Percentiles rank a stretch among this genome's conserved stretches.
These are phyloP conservation scores for Prenolepis imparis DNA, from an alignment of 2,888 invertebrate genomes.

Conservation along the genomic window DNA sequence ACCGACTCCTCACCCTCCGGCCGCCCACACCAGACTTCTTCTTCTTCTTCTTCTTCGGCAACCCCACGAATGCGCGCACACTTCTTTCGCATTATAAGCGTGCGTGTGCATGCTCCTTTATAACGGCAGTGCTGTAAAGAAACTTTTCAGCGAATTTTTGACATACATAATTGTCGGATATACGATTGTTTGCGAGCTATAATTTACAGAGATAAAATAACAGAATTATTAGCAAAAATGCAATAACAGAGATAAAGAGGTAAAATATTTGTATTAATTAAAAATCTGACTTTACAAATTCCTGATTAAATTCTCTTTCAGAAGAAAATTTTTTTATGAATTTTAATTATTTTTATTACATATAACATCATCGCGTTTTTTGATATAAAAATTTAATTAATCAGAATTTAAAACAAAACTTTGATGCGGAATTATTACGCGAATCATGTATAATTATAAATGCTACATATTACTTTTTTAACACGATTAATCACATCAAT, in stretches of 20 bases:
- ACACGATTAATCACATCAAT: constrained; percentile 10
- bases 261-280: background rate
- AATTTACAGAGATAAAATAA: background rate
- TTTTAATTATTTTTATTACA: background rate
- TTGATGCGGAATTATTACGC: background rate
- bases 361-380: background rate
- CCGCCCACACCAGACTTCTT: constrained; percentile 53
- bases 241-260: background rate
- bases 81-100: constrained; percentile 75
- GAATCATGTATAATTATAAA: background rate
- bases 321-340: background rate
- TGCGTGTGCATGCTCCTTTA: constrained; percentile 67
- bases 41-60: constrained; percentile 53
- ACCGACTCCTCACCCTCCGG: constrained; percentile 63
- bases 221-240: too few relatives aligned
- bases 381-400: background rate
- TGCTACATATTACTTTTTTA: background rate
- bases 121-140: constrained; percentile 66
- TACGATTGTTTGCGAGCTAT: constrained; percentile 7
- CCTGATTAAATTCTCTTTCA: background rate
- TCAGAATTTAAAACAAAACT: background rate
- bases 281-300: background rate
- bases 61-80: constrained; percentile 74
- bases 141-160: constrained; percentile 22
- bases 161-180: background rate